A percentile compares a stretch with the other conserved stretches of the same genome.
Conservation (phyloP, 2,888 invertebrate species). For the Leptothorax acervorum region DNA sequence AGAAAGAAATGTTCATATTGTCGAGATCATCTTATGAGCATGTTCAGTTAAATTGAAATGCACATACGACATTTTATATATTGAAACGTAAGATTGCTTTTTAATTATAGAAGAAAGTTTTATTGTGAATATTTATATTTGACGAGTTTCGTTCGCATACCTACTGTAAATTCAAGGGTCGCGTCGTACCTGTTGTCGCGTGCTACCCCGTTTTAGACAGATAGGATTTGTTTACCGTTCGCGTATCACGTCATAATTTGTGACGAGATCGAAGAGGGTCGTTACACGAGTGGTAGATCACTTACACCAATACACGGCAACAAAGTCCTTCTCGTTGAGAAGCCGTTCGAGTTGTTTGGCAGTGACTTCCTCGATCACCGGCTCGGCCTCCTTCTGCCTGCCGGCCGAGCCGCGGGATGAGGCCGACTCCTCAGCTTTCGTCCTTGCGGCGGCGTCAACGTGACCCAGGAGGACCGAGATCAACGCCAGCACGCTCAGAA, state of each 20-base stretch:
- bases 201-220: not conserved
- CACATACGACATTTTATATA: not conserved
- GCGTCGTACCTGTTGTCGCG: conserved; percentile 4
- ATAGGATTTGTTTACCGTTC: not conserved
- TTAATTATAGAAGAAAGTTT: not conserved
- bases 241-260: not conserved
- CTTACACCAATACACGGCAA: conserved; percentile 99
- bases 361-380: conserved; percentile 97
- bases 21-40: not conserved
- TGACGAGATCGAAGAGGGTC: not conserved
- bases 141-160: not conserved
- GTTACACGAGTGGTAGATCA: conserved; percentile 78
- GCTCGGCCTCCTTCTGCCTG: conserved; percentile 86
- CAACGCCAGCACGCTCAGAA: conserved; percentile 66
- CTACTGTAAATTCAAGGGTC: not conserved
- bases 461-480: conserved; percentile 63
- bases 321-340: conserved; percentile 96
- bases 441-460: conserved; percentile 68
- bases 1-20: not conserved
- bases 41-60: not conserved
- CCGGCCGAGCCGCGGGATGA: conserved; percentile 54
- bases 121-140: not conserved
- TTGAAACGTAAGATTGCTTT: not conserved
- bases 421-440: conserved; percentile 68
- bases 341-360: conserved; percentile 96